These are phyloP conservation scores for Eulithis prunata DNA, from an alignment of 2,888 invertebrate species.

Conservation along the genomic window DNA sequence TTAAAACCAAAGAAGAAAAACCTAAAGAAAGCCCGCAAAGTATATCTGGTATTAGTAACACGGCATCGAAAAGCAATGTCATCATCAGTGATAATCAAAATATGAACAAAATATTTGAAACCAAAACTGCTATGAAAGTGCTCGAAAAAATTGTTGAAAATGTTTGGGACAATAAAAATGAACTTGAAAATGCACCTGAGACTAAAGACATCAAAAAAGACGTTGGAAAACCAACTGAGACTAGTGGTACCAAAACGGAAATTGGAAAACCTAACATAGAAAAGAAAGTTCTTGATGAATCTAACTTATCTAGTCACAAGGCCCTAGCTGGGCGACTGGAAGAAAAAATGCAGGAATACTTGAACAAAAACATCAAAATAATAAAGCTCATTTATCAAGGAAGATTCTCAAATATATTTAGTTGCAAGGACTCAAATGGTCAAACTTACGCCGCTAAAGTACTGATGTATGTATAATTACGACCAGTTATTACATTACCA, in stretches of 20 bases:
- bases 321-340: constrained; percentile 6
- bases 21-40: neutral
- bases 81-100: neutral
- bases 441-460: constrained; percentile 54
- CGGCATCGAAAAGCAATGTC: neutral
- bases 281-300: neutral
- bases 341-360: constrained; percentile 36
- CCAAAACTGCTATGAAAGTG: constrained; percentile 4
- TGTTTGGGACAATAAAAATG: constrained; percentile 9
- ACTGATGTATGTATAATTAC: constrained; percentile 49
- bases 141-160: constrained; percentile 14
- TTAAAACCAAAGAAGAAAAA: constrained; percentile 1
- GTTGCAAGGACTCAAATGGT: constrained; percentile 46
- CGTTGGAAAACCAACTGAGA: no score
- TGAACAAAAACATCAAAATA: constrained; percentile 43
- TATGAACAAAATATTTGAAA: neutral
- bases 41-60: neutral
- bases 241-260: neutral
- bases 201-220: neutral
- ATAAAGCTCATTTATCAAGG: constrained; percentile 50
- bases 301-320: neutral
- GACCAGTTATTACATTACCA: neutral
- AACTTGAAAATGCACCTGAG: constrained; percentile 9
- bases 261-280: constrained; percentile 1
- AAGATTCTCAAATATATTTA: constrained; percentile 55